Conservation (phyloP, 2,888 invertebrate genomes). For the Yponomeuta sedellus region DNA sequence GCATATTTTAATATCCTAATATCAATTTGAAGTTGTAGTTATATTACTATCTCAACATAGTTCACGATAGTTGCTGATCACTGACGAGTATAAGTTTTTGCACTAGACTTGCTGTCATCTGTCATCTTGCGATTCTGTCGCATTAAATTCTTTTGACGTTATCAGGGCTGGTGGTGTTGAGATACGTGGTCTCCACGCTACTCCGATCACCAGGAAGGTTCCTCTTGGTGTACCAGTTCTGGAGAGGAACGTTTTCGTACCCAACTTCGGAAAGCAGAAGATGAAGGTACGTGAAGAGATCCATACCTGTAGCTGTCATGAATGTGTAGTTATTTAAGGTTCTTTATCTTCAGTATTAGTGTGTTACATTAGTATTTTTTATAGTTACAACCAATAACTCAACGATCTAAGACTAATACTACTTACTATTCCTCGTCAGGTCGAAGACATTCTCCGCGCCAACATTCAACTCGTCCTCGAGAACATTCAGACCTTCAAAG, state of each 20-base stretch:
- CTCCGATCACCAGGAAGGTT: constrained; percentile 81
- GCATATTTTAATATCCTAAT: no score
- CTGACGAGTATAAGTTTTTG: no score
- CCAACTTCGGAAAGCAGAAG: constrained; percentile 71
- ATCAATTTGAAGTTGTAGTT: no score
- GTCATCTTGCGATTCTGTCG: not conserved
- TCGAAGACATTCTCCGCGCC: constrained; percentile 75
- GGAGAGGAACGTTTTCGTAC: constrained; percentile 84
- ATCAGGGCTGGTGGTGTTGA: constrained; percentile 84
- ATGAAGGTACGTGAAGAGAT: constrained; percentile 45
- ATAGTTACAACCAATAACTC: no score
- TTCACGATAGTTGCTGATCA: no score
- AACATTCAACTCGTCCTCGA: constrained; percentile 84
- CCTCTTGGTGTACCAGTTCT: constrained; percentile 85
- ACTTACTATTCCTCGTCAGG: constrained; percentile 28
- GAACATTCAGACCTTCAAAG: constrained; percentile 79
- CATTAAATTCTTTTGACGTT: not conserved
- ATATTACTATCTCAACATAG: no score
- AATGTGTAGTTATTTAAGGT: not conserved
- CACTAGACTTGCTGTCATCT: no score
- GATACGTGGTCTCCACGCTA: constrained; percentile 85
- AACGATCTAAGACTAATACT: no score
- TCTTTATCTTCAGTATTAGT: no score
- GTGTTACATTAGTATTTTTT: no score
- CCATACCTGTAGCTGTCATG: not conserved